Conservation (phyloP, 2,888 invertebrate genomes). For the Eulithis testata region DNA sequence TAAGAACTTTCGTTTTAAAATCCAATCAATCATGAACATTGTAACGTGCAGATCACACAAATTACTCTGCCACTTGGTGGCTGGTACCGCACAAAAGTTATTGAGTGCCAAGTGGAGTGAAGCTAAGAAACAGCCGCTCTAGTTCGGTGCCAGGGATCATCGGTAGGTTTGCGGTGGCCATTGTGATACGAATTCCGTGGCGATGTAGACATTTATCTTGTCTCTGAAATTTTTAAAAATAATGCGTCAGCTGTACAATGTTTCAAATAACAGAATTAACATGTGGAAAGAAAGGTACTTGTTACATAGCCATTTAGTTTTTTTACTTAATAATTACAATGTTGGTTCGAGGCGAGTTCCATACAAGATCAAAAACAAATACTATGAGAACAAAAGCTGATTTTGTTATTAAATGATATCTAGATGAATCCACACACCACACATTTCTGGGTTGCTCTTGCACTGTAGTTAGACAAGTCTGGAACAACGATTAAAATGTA, state of each 20-base stretch:
- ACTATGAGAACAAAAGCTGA: too few relatives aligned
- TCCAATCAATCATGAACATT: constrained; percentile 49
- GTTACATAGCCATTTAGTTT: too few relatives aligned
- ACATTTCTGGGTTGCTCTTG: background rate
- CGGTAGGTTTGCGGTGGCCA: constrained; percentile 62
- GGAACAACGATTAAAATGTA: constrained; percentile 51
- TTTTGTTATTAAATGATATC: background rate
- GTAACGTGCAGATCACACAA: constrained; percentile 55
- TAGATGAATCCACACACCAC: background rate
- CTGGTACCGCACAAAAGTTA: constrained; percentile 63
- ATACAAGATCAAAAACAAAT: too few relatives aligned
- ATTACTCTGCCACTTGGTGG: constrained; percentile 67
- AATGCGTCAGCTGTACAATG: background rate
- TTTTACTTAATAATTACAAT: too few relatives aligned
- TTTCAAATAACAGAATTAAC: background rate
- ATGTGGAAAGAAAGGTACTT: too few relatives aligned
- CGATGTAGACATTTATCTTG: constrained; percentile 74
- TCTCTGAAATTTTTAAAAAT: constrained; percentile 66
- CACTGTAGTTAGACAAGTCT: constrained; percentile 50
- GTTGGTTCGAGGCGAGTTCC: too few relatives aligned
- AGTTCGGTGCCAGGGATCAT: constrained; percentile 73
- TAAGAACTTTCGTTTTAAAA: constrained; percentile 34
- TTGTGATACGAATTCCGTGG: constrained; percentile 75
- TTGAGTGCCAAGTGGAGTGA: constrained; percentile 80
- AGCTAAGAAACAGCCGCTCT: constrained; percentile 72